Evolutionary conservation across 2,797 vertebrate genomes (phyloP).

Genomic region (Smutsia gigantea): DNA sequence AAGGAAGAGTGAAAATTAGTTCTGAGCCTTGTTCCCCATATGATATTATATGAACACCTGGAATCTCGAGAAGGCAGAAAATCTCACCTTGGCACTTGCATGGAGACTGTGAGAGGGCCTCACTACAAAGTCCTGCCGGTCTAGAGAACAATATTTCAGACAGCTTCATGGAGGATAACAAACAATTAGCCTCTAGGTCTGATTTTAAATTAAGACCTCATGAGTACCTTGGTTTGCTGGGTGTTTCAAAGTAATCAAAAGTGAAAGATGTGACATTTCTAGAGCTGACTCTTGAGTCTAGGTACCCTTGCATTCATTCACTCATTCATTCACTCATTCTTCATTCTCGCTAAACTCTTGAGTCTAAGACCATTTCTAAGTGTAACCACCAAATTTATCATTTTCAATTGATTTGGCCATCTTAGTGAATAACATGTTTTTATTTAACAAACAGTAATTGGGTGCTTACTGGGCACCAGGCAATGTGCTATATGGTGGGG

Average conservation of each 20-base stretch:
- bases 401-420: not conserved
- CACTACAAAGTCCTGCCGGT: not conserved
- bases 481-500: not conserved
- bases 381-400: not conserved
- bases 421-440: conserved; percentile 1
- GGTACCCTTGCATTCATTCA: no score
- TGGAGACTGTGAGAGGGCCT: not conserved
- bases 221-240: not conserved
- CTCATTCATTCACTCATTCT: no score
- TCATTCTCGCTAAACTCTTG: not conserved
- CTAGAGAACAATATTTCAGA: not conserved
- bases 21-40: not conserved
- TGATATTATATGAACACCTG: not conserved
- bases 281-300: not conserved
- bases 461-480: not conserved
- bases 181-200: not conserved
- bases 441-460: not conserved
- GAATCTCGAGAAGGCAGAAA: not conserved
- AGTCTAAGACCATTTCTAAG: conserved; percentile 5
- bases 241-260: conserved; percentile 24
- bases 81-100: not conserved
- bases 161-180: not conserved
- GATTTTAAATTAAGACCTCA: not conserved
- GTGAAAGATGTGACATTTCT: not conserved
- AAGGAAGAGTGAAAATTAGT: not conserved